Conservation (phyloP, 2,888 invertebrate genomes). For the Osmoderma eremita region DNA sequence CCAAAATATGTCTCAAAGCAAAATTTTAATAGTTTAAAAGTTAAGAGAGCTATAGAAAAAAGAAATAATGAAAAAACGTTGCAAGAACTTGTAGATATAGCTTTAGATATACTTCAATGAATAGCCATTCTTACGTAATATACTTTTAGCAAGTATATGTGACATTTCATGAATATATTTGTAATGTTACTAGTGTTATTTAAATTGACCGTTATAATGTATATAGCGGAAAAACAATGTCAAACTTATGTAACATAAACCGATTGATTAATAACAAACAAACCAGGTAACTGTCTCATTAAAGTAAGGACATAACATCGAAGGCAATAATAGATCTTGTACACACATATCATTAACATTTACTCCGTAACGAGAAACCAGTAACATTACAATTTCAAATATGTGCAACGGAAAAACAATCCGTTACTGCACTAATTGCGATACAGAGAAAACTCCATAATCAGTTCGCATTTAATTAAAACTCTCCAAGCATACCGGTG, state of each 20-base stretch:
- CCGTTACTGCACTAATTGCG: slow-evolving; percentile 12
- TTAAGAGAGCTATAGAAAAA: too few relatives aligned
- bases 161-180: too few relatives aligned
- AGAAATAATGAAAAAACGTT: too few relatives aligned
- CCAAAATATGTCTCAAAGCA: too few relatives aligned
- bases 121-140: too few relatives aligned
- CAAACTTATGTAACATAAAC: slow-evolving; percentile 14
- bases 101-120: too few relatives aligned
- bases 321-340: slow-evolving; percentile 9
- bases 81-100: too few relatives aligned
- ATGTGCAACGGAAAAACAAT: neutral
- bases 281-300: slow-evolving; percentile 10
- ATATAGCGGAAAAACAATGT: slow-evolving; percentile 17
- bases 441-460: slow-evolving; percentile 6
- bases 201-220: slow-evolving; percentile 2
- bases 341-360: slow-evolving; percentile 17
- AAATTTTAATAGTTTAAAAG: too few relatives aligned
- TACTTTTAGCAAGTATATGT: too few relatives aligned
- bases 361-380: neutral
- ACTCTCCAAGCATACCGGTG: neutral
- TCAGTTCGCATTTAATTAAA: slow-evolving; percentile 3
- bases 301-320: slow-evolving; percentile 3
- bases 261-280: slow-evolving; percentile 20
- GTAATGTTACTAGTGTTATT: too few relatives aligned
- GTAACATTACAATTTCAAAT: slow-evolving; percentile 17